Base-by-base conservation (phyloP, 2,888 invertebrate genomes). In the Synanthedon vespiformis region DNA sequence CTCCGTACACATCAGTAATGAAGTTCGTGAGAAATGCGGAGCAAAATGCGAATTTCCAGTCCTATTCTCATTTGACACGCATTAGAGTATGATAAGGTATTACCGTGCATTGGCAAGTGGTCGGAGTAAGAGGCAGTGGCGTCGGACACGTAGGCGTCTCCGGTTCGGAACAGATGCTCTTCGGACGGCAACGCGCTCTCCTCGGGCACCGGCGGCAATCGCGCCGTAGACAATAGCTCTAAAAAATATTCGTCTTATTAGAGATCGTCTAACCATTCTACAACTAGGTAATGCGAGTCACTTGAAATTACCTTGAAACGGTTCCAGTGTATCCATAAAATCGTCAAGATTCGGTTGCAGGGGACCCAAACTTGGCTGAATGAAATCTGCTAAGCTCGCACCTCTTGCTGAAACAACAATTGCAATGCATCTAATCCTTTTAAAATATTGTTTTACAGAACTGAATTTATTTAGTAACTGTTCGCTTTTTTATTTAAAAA, bases 311-410 rank as follows among this genome's bases (percentile, higher is more conserved):
- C 94, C 95, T 84, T 93, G 94, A 59, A 95, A 88, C 6, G 94
- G 95, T 80, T 95, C 93, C 76, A 95, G 88, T 57, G 94, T 94
- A 71, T 96, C 96, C 95, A 96, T 96, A 81, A 95, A 95, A 83
- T 97, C 97, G 73, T 97, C 97, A 68, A 98, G 90, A 85, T 96
- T 97, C 59, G 99, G 99, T 83, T 99, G 99, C 56, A 99, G 88
- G 53, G 98, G 97, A 47, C 97, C 95, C 70, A 99, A 91, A 74
- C 98, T 98, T 52, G 99, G 99, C 86, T 99, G 99, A 79, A 99
- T 98, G 73, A 99, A 96, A 86, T 99, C 98, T 51, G 98, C 96
- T 72, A 95, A 89, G 68, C 94, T 94, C 53, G 95, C 95, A 61
- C 92, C 93, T 76, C 94, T 91, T 51, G 94, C 95, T 95, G 79